Percentiles rank a stretch among this genome's conserved stretches.
phyloP scores from a whole-genome alignment of 2,797 vertebrate genomes.

The Eupleurogrammus muticus region DNA sequence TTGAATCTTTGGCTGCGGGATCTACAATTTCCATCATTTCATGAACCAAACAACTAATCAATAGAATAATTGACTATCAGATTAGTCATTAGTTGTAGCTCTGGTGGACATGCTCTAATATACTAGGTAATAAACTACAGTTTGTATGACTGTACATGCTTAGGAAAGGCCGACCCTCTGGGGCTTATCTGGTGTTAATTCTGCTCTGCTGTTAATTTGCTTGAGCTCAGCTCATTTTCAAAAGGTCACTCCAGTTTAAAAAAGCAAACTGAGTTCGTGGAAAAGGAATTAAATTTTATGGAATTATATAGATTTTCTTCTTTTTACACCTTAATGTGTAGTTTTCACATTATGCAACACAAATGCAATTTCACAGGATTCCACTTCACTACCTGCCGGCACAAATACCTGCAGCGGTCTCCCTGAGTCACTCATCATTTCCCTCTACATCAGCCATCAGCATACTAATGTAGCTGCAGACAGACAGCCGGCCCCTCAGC shows the following conservation, averaged over 20 bases:
- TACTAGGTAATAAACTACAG: no score
- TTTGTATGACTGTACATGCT: no score
- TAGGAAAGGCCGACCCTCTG: no score
- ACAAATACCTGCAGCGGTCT: conserved; percentile 7
- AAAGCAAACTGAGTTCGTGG: not conserved
- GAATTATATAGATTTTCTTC: not conserved
- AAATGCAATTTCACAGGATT: conserved; percentile 16
- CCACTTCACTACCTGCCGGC: conserved; percentile 1
- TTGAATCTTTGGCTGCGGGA: no score
- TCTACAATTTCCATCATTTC: no score
- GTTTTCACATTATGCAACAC: not conserved
- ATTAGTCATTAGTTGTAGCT: no score
- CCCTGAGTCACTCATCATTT: conserved; percentile 33
- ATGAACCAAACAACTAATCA: no score
- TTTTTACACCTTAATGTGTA: not conserved
- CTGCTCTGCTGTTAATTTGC: not conserved
- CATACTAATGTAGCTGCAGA: conserved; percentile 39
- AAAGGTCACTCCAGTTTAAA: not conserved
- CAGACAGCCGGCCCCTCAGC: conserved; percentile 37
- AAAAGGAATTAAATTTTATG: not conserved
- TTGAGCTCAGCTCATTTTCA: not conserved
- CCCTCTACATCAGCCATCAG: conserved; percentile 28
- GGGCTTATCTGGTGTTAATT: no score
- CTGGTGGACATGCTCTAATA: not conserved
- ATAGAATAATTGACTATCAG: no score